phyloP scores from a whole-genome alignment of 1,140 invertebrate species.

The Phortica variegata region DNA sequence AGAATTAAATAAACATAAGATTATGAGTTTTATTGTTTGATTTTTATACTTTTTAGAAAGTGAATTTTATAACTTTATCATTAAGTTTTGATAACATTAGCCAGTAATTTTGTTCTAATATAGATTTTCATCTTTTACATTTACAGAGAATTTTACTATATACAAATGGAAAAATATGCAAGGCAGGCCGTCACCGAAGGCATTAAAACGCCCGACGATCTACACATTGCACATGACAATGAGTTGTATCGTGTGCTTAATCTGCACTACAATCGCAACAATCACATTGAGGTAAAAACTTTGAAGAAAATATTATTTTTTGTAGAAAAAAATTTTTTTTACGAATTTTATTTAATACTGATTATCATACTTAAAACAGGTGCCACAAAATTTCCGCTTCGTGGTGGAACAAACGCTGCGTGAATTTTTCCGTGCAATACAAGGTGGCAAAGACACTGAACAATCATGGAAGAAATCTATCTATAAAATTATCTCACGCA shows the following conservation, averaged over 20 bases:
- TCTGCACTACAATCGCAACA: conserved; percentile 99
- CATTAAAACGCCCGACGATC: conserved; percentile 87
- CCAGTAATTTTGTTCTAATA: conserved; percentile 12
- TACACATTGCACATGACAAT: conserved; percentile 90
- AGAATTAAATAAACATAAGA: no score
- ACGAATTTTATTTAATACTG: conserved; percentile 2
- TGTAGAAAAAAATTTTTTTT: conserved; percentile 3
- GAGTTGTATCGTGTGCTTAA: conserved; percentile 97
- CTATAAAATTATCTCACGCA: conserved; percentile 98
- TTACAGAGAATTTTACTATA: conserved; percentile 99
- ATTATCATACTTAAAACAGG: conserved; percentile 64
- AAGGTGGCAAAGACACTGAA: conserved; percentile 92
- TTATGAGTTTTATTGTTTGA: no score
- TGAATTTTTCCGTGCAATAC: conserved; percentile 98
- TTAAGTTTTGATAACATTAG: no score
- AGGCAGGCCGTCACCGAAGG: conserved; percentile 96
- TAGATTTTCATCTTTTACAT: conserved; percentile 31
- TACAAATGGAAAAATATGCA: conserved; percentile 99
- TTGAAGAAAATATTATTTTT: conserved; percentile 5
- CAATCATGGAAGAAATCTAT: conserved; percentile 99
- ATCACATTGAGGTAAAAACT: conserved; percentile 94
- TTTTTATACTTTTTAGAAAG: no score
- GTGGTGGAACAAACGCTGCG: conserved; percentile 96
- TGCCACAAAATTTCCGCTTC: conserved; percentile 93
- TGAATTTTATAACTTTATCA: no score